These are phyloP conservation scores for Aplocera efformata DNA, from an alignment of 2,888 invertebrate genomes.

Conservation along the genomic window DNA sequence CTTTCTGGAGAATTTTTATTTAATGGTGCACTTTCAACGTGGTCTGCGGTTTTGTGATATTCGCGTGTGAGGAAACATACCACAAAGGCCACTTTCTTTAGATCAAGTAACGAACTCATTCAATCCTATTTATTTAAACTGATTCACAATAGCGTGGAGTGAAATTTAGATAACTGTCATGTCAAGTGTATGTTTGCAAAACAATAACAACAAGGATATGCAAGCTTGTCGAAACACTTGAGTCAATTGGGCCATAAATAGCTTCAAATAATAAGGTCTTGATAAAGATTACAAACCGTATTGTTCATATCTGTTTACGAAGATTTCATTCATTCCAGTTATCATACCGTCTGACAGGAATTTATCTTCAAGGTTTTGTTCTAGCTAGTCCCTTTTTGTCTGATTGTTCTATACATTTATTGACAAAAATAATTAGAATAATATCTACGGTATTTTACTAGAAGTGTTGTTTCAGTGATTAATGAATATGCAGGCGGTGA, in stretches of 20 bases:
- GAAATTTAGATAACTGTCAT: background rate
- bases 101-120: constrained; percentile 15
- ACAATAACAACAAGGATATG: constrained; percentile 16
- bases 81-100: constrained; percentile 23
- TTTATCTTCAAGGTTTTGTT: too few relatives aligned
- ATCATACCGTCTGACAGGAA: too few relatives aligned
- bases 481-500: too few relatives aligned
- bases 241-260: constrained; percentile 7
- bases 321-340: too few relatives aligned
- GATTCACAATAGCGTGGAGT: too few relatives aligned
- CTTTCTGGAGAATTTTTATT: constrained; percentile 26
- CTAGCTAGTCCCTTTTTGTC: too few relatives aligned
- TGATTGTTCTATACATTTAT: too few relatives aligned
- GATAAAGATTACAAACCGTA: constrained; percentile 23
- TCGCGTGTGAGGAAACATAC: constrained; percentile 17
- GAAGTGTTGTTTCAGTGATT: too few relatives aligned
- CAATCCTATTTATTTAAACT: background rate
- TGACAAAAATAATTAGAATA: too few relatives aligned
- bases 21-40: constrained; percentile 17
- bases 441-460: too few relatives aligned
- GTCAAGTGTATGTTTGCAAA: constrained; percentile 7
- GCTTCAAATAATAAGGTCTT: constrained; percentile 7
- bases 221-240: constrained; percentile 15
- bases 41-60: constrained; percentile 17
- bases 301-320: too few relatives aligned